These are phyloP conservation scores for Chironomus riparius DNA, from an alignment of 2,888 invertebrate species.

Conservation along the genomic window DNA sequence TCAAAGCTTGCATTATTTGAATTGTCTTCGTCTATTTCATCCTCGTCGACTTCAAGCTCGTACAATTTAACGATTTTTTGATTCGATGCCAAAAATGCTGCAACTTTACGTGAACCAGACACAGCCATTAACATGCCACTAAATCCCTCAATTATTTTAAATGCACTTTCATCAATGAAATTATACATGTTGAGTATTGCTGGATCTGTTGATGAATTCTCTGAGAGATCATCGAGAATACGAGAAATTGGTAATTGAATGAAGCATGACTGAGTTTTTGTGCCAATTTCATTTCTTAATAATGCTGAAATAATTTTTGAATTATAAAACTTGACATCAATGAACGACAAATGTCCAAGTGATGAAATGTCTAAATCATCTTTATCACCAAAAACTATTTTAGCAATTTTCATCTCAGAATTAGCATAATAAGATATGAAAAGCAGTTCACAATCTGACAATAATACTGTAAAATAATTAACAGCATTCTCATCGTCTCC, in stretches of 20 bases:
- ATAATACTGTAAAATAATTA: slow-evolving; percentile 11
- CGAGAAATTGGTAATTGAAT: slow-evolving; percentile 42
- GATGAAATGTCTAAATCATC: slow-evolving; percentile 34
- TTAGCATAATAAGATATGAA: not conserved
- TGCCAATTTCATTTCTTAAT: slow-evolving; percentile 49
- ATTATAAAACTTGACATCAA: slow-evolving; percentile 69
- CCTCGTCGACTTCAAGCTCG: slow-evolving; percentile 89
- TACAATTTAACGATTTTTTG: slow-evolving; percentile 72
- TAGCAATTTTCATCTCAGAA: slow-evolving; percentile 33
- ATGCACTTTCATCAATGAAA: slow-evolving; percentile 45
- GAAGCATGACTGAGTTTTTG: slow-evolving; percentile 44
- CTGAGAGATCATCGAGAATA: slow-evolving; percentile 28
- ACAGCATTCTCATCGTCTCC: slow-evolving; percentile 34
- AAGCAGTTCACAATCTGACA: not conserved
- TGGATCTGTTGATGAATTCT: slow-evolving; percentile 37
- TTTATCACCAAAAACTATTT: slow-evolving; percentile 44
- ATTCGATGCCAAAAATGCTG: slow-evolving; percentile 73
- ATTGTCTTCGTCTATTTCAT: slow-evolving; percentile 48
- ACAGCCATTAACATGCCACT: slow-evolving; percentile 65
- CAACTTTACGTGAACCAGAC: slow-evolving; percentile 68
- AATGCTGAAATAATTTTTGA: slow-evolving; percentile 57
- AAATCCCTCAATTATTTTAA: slow-evolving; percentile 57
- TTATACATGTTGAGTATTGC: slow-evolving; percentile 48
- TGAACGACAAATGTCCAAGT: slow-evolving; percentile 43
- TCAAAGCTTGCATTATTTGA: not conserved